Base-by-base conservation (phyloP, 2,113 vertebrate species). In the Lates calcarifer region DNA sequence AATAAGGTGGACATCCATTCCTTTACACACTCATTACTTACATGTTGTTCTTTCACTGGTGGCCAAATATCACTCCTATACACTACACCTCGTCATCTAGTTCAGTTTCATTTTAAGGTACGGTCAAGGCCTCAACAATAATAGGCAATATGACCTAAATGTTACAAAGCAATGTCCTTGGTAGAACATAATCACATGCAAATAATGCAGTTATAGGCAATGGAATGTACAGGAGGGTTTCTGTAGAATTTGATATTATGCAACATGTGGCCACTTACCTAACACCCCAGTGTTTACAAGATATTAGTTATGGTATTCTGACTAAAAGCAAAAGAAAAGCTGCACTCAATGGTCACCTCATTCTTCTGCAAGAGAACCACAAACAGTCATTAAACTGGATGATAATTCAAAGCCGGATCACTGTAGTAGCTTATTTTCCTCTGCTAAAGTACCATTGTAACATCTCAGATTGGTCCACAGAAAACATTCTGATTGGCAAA, bases 401-500 rank as follows among this genome's bases (percentile, higher is more conserved):
- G 66, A 57, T 76, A 56, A 78, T 74, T 86, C 28, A 84, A 86
- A 79, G 77, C 80, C 39, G 74, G 83, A 82, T 82, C 39, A 81
- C 41, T 31, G 62, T 17, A 65, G 68, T 84, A 84, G 82, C 67
- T 85, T 88, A 82, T 70, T 79, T 45, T 58, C 62, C 72, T 89
- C 85, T 14, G 63, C 62, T 77, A 39, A 28, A 86, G 77, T 81
- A 87, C 74, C 81, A 62, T 74, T 55, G 55, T 53, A 77, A 90
- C 28, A 67, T 67, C 45, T 83, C 26, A 2, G 31, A 75, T 77
- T 79, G 70, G 80, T 78, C 88, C 85, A 75, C 75, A 81, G 72
- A 82, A 80, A 77, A 90, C 87, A 91, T 72, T 86, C 82, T 13
- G 81, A 81, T 78, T 67, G 74, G 82, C 84, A 71, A 80, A 84